A percentile compares a stretch with the other conserved stretches of the same genome.
Conservation (phyloP, 2,888 invertebrate species). For the Cantharis rustica region DNA sequence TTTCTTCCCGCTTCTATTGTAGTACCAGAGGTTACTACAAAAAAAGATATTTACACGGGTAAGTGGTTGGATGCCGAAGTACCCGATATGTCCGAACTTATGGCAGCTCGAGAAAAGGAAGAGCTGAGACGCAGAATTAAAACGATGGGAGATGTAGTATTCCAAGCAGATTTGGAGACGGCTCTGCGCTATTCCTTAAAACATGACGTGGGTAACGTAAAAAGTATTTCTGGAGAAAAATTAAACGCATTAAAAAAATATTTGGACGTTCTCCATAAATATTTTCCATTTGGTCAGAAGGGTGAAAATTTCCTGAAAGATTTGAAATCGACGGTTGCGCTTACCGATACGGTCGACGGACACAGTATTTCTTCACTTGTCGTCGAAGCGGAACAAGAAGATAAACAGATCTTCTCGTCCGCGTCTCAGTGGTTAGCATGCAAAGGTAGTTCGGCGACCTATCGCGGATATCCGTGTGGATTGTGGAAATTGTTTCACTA, state of each 20-base stretch:
- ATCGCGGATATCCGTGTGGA: conserved; percentile 91
- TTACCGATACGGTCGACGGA: conserved; percentile 61
- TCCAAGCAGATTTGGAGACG: conserved; percentile 87
- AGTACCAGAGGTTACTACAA: conserved; percentile 35
- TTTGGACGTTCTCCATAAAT: conserved; percentile 70
- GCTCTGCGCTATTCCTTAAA: conserved; percentile 81
- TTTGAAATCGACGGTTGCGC: conserved; percentile 61
- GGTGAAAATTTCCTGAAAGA: conserved; percentile 69
- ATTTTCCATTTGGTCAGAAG: conserved; percentile 78
- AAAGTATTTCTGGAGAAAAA: conserved; percentile 71
- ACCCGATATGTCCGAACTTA: conserved; percentile 42
- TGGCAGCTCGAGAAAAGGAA: conserved; percentile 44
- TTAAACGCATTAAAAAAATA: conserved; percentile 76
- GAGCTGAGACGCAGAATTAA: conserved; percentile 50
- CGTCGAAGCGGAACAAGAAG: conserved; percentile 56
- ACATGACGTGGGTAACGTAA: conserved; percentile 79
- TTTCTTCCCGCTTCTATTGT: conserved; percentile 55
- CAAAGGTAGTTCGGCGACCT: conserved; percentile 73
- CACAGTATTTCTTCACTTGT: conserved; percentile 64
- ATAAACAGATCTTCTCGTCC: conserved; percentile 63
- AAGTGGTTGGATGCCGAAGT: conserved; percentile 56
- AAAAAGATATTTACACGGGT: conserved; percentile 39
- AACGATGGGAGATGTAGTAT: conserved; percentile 65
- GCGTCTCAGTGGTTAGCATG: conserved; percentile 78
- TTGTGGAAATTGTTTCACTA: conserved; percentile 95